phyloP scores from a whole-genome alignment of 2,113 vertebrate species.

The Scomber scombrus region DNA sequence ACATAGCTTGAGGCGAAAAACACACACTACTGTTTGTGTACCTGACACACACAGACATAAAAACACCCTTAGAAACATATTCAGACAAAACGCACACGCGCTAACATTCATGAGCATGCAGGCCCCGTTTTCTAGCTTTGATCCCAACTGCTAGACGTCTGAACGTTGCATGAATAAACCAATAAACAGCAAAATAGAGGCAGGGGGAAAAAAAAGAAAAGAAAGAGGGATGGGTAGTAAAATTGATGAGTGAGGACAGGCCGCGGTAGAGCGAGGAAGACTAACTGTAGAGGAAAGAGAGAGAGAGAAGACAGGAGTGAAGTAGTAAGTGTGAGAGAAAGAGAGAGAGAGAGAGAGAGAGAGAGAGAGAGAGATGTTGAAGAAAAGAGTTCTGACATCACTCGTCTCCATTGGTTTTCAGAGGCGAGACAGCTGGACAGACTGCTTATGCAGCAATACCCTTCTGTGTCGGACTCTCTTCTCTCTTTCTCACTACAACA shows the following conservation, averaged over 20 bases:
- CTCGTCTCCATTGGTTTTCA: slow-evolving; percentile 65
- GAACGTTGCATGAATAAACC: slow-evolving; percentile 64
- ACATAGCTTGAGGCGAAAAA: neutral
- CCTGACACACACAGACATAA: slow-evolving; percentile 9
- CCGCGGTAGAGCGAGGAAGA: slow-evolving; percentile 14
- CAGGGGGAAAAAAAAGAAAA: neutral
- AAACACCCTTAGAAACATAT: slow-evolving; percentile 18
- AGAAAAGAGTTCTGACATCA: slow-evolving; percentile 68
- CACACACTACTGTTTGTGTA: neutral
- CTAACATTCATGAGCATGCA: slow-evolving; percentile 59
- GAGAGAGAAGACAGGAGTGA: slow-evolving; percentile 35
- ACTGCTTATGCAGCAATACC: slow-evolving; percentile 84
- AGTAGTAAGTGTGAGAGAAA: slow-evolving; percentile 21
- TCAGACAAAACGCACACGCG: neutral
- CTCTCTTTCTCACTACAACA: neutral
- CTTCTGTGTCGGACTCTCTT: slow-evolving; percentile 69
- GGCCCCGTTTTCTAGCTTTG: slow-evolving; percentile 54
- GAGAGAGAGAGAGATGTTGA: slow-evolving; percentile 63
- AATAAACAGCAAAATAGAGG: slow-evolving; percentile 50
- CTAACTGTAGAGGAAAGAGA: neutral
- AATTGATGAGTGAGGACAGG: slow-evolving; percentile 18
- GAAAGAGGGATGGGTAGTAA: slow-evolving; percentile 1
- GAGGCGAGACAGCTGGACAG: slow-evolving; percentile 77
- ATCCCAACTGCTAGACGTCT: slow-evolving; percentile 56
- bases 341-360: no score